phyloP scores from a whole-genome alignment of 2,888 invertebrate species.

The Acrobasis suavella region DNA sequence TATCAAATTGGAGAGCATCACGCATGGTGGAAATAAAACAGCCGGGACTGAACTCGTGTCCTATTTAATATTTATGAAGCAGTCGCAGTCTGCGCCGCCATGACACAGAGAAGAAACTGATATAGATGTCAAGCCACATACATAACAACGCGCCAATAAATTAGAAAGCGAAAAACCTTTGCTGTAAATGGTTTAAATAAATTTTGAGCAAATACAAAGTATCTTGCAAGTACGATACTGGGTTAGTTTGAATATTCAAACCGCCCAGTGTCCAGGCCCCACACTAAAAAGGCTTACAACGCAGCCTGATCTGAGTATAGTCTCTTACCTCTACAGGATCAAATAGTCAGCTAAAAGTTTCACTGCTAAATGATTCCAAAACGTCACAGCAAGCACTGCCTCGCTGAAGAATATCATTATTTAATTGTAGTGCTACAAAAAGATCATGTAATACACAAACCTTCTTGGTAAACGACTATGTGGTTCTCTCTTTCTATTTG shows the following conservation, averaged over 20 bases:
- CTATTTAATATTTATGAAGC: slow-evolving; percentile 23
- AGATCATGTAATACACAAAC: no score
- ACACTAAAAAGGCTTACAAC: no score
- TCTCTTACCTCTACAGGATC: background rate
- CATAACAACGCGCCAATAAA: no score
- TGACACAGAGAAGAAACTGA: background rate
- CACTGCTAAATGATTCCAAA: slow-evolving; percentile 18
- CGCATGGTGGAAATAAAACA: slow-evolving; percentile 18
- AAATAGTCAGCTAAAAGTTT: slow-evolving; percentile 18
- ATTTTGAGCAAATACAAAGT: no score
- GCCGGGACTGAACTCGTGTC: slow-evolving; percentile 10
- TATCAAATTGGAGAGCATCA: slow-evolving; percentile 11
- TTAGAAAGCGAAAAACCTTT: no score
- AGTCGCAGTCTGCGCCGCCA: slow-evolving; percentile 1
- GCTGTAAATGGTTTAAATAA: no score
- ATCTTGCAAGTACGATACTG: no score
- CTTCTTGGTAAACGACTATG: background rate
- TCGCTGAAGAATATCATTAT: slow-evolving; percentile 11
- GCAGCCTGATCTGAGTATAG: no score
- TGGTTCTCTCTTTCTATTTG: background rate
- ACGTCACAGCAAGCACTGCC: background rate
- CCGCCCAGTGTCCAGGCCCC: no score
- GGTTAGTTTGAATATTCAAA: no score
- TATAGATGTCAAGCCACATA: background rate
- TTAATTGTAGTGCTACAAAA: background rate